Evolutionary conservation across 2,113 vertebrate species (phyloP).

Genomic region (Oreamnos americanus): DNA sequence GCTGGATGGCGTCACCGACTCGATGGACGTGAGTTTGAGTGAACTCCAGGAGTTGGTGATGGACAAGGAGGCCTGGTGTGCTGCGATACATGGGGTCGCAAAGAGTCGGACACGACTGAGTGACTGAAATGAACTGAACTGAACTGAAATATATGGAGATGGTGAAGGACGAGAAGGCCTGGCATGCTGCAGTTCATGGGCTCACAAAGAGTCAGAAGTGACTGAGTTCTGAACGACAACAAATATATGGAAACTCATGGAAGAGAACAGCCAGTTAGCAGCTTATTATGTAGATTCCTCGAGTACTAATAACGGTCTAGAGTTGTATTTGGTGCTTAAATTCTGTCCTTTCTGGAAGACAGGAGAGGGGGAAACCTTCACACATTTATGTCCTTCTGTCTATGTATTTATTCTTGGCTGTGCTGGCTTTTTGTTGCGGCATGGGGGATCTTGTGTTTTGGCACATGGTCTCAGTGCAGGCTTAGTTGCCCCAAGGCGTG

Average conservation of each 20-base stretch:
- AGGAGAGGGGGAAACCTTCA: not conserved
- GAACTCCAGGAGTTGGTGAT: no score
- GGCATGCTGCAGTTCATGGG: not conserved
- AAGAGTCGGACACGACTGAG: no score
- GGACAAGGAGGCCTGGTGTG: no score
- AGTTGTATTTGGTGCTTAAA: not conserved
- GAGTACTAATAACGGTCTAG: not conserved
- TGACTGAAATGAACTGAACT: no score
- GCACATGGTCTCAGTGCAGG: not conserved
- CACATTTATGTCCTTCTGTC: not conserved
- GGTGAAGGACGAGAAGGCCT: not conserved
- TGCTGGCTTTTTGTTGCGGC: rapidly evolving
- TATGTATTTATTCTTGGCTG: not conserved
- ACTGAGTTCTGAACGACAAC: not conserved
- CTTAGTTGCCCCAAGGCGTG: not conserved
- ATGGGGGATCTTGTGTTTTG: not conserved
- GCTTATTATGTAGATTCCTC: not conserved
- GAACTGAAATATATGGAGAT: not conserved
- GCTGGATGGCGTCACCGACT: no score
- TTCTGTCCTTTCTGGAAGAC: not conserved
- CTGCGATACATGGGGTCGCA: rapidly evolving
- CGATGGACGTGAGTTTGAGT: rapidly evolving
- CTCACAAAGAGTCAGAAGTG: not conserved
- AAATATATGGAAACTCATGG: not conserved
- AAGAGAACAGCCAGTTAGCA: not conserved